Base-by-base conservation (phyloP, 2,797 vertebrate species). In the Schizopygopsis pylzovi region DNA sequence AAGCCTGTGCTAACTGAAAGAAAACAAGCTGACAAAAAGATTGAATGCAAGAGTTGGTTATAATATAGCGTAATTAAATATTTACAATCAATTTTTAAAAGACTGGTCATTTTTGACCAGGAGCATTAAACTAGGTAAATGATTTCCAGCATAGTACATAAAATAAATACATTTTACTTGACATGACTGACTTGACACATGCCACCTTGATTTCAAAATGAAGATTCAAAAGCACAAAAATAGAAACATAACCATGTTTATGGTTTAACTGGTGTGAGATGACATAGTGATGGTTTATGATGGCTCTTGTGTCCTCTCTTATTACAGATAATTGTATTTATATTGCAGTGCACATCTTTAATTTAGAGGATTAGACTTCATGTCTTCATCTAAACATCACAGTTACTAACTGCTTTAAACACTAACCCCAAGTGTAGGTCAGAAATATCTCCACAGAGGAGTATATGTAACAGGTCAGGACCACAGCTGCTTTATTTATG, bases 401-500 rank as follows among this genome's bases (percentile, higher is more conserved):
- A 61, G 76, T 43, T 61, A 79, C 63, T 13, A 81, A 49, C 79
- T 81, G 28, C 79, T 81, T 81, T 37, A 68, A 81, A 68, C 20
- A 13, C 49, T 72, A 73, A 82, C 52, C 68, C 68, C 49, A 81
- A 68, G 9, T 49, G 45, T 68, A 82, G 81, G 47, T 71, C 47
- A 71, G 49, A 81, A 81, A 81, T 70, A 71, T 81, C 33, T 71
- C 65, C 65, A 71, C 65, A 54, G 65, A 71, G 33, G 37, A 81
- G 65, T 71, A 25, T 81, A 43, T 71, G 80, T 81, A 71, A 81
- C 65, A 81, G 63, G 80, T 81, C 80, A 81, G 47, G 65, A 81
- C 80, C 80, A 70, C 80, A 81, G 80, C 65, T 54, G 49, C 49
- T 71, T 54, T 81, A 81, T 81, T 81, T 81, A 71, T 81, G 22